Percentiles rank a stretch among this genome's conserved stretches.
Conservation (phyloP, 1,140 invertebrate species). For the Aphaenogaster ashmeadi region DNA sequence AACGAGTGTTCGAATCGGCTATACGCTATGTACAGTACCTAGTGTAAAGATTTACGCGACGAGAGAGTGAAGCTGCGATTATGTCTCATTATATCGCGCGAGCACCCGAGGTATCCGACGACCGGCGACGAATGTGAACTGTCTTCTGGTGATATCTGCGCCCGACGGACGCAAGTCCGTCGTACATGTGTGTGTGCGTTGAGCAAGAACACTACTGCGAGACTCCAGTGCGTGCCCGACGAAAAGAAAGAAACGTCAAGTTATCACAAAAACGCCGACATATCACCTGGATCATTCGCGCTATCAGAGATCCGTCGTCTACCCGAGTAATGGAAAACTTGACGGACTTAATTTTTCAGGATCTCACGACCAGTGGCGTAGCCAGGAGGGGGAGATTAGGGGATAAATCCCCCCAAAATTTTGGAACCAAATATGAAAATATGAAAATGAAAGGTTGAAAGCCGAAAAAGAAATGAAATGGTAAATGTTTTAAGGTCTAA, state of each 20-base stretch:
- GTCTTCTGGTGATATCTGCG: conserved; percentile 26
- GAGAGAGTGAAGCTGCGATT: conserved; percentile 67
- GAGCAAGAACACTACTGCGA: conserved; percentile 39
- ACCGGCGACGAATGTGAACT: conserved; percentile 20
- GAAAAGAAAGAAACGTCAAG: not conserved
- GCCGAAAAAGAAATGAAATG: too few relatives aligned
- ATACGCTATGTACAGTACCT: conserved; percentile 30
- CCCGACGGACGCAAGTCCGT: not conserved
- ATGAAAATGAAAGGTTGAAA: too few relatives aligned
- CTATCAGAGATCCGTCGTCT: not conserved
- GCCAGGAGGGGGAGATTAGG: too few relatives aligned
- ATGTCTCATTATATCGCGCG: conserved; percentile 69
- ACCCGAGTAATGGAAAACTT: not conserved
- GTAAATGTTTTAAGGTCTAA: too few relatives aligned
- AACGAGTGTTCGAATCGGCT: conserved; percentile 24
- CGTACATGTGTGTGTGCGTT: conserved; percentile 11
- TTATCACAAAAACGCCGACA: not conserved
- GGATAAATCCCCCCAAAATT: too few relatives aligned
- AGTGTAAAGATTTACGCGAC: conserved; percentile 30
- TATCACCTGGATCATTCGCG: not conserved
- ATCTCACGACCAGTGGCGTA: not conserved
- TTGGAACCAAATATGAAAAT: too few relatives aligned
- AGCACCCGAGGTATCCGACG: conserved; percentile 23
- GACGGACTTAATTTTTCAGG: not conserved
- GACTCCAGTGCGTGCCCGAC: not conserved